phyloP scores from a whole-genome alignment of 2,888 invertebrate species.

The Aromia moschata region DNA sequence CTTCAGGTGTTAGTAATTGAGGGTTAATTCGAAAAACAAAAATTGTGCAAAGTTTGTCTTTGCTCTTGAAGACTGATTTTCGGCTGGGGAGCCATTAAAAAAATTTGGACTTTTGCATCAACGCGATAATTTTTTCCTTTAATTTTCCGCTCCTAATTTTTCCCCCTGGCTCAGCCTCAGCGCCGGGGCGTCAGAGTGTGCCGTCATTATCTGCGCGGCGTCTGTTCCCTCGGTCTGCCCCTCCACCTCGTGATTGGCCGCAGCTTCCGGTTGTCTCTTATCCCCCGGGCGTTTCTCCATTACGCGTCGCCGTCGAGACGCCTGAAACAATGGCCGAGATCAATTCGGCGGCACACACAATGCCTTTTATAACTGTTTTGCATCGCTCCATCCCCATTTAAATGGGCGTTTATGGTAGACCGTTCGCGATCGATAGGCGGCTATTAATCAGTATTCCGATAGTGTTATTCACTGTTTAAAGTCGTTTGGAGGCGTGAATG shows the following conservation, averaged over 20 bases:
- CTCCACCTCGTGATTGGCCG: constrained; percentile 52
- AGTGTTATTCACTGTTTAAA: constrained; percentile 38
- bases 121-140: no score
- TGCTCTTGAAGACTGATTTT: no score
- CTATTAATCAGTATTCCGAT: constrained; percentile 43
- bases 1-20: no score
- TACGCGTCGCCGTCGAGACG: constrained; percentile 50
- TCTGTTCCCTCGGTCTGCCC: constrained; percentile 38
- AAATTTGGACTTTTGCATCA: no score
- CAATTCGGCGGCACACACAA: constrained; percentile 26
- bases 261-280: constrained; percentile 55
- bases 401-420: constrained; percentile 32
- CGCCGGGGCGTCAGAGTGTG: constrained; percentile 17
- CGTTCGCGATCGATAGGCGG: constrained; percentile 36
- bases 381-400: constrained; percentile 23
- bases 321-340: constrained; percentile 45
- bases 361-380: constrained; percentile 27
- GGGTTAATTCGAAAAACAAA: no score
- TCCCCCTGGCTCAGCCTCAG: constrained; percentile 3
- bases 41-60: no score
- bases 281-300: constrained; percentile 42
- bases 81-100: no score
- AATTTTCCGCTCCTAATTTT: not conserved
- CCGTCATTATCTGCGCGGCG: constrained; percentile 31
- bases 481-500: constrained; percentile 31